These are phyloP conservation scores for Steinernema feltiae DNA, from an alignment of 1,140 invertebrate species.

Conservation along the genomic window DNA sequence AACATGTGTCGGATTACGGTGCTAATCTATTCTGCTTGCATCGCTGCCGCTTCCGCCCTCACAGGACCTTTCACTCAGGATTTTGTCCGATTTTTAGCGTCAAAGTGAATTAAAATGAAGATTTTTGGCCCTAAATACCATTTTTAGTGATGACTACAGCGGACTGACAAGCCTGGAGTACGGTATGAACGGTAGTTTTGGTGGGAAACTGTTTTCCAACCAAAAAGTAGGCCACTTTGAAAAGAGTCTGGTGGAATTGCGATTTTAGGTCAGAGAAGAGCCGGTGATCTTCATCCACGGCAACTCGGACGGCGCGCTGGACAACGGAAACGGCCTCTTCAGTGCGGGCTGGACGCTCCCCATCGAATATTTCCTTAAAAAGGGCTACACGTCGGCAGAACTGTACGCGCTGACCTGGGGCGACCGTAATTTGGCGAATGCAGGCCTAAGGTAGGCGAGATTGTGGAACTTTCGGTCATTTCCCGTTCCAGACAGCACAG, in stretches of 20 bases:
- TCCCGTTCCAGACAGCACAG: not conserved
- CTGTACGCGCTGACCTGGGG: constrained; percentile 1
- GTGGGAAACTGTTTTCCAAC: not conserved
- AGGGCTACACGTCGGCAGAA: not conserved
- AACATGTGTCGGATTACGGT: no score
- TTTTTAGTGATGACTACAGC: not conserved
- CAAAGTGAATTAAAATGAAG: not conserved
- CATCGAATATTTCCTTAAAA: not conserved
- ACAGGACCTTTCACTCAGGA: not conserved
- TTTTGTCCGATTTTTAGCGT: not conserved
- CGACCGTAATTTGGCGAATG: not conserved
- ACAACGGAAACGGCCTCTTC: not conserved
- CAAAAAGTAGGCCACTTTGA: not conserved
- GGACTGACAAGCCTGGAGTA: not conserved
- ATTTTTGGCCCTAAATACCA: not conserved
- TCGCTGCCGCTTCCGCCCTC: not conserved
- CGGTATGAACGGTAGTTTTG: not conserved
- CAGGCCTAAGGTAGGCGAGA: not conserved
- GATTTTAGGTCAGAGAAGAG: not conserved
- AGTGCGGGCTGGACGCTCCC: not conserved
- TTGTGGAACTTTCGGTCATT: not conserved
- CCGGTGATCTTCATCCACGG: not conserved
- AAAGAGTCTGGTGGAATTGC: not conserved
- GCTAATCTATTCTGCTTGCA: no score
- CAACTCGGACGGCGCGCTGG: not conserved